Percentiles rank a stretch among this genome's conserved stretches.
phyloP scores from a whole-genome alignment of 1,140 invertebrate species.

The Harlomillsia oculata region DNA sequence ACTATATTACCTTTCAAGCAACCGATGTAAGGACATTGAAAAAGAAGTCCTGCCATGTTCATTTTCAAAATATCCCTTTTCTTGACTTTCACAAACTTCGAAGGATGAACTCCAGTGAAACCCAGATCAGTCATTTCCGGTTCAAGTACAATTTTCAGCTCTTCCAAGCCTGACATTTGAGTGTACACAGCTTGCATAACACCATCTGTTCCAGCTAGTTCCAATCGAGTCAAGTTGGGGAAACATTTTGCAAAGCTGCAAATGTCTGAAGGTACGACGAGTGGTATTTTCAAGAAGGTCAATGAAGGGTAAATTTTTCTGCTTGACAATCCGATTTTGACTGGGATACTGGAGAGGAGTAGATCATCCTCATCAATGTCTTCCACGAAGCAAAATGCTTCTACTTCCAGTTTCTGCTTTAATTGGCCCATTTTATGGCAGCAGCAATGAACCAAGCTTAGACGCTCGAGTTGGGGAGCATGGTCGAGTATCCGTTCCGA shows the following conservation, averaged over 20 bases:
- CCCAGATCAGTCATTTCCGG: not conserved
- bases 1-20: constrained; percentile 3
- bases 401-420: no score
- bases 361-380: no score
- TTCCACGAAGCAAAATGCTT: no score
- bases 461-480: no score
- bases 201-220: not conserved
- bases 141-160: not conserved
- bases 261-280: not conserved
- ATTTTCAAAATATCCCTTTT: not conserved
- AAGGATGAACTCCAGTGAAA: not conserved
- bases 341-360: not conserved
- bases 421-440: no score
- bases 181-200: not conserved
- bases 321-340: not conserved
- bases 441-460: no score
- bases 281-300: not conserved
- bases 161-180: not conserved
- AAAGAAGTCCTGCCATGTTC: not conserved
- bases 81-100: not conserved
- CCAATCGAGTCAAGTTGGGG: not conserved
- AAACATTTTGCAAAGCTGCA: not conserved
- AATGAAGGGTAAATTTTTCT: not conserved
- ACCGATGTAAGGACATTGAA: not conserved
- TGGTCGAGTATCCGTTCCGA: no score